Evolutionary conservation across 1,140 invertebrate genomes (phyloP).

Genomic region (Asbolus verrucosus): DNA sequence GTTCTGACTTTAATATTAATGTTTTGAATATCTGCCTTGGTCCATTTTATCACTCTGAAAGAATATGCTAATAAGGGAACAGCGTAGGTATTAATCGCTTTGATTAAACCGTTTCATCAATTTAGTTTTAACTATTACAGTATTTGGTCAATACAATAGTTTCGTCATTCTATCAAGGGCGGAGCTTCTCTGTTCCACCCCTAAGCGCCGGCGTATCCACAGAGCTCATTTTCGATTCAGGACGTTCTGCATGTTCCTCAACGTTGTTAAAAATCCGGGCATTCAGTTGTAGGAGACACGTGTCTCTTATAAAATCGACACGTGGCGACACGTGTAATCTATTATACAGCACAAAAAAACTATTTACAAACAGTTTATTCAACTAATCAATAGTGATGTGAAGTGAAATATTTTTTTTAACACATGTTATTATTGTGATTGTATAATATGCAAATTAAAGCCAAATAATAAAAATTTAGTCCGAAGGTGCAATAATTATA

Average conservation of each 20-base stretch:
- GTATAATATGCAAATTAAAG: neutral
- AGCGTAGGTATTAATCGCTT: too few species aligned
- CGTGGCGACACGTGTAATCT: slow-evolving; percentile 44
- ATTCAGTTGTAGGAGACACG: slow-evolving; percentile 45
- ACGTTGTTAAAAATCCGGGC: slow-evolving; percentile 45
- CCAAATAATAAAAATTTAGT: neutral
- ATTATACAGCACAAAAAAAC: slow-evolving; percentile 35
- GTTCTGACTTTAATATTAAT: too few species aligned
- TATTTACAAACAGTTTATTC: slow-evolving; percentile 8
- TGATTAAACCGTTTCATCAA: too few species aligned
- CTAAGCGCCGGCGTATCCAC: slow-evolving; percentile 40
- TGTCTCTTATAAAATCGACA: slow-evolving; percentile 45
- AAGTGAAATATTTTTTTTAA: slow-evolving; percentile 28
- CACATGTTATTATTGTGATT: neutral
- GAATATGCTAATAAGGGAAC: too few species aligned
- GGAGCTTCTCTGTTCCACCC: slow-evolving; percentile 1
- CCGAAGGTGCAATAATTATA: slow-evolving; percentile 40
- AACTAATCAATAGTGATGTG: slow-evolving; percentile 15
- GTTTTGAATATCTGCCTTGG: too few species aligned
- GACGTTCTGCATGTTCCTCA: slow-evolving; percentile 3
- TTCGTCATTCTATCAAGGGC: slow-evolving; percentile 13
- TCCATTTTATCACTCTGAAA: too few species aligned
- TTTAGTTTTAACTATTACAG: too few species aligned
- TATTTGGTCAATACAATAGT: slow-evolving; percentile 32
- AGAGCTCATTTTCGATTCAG: slow-evolving; percentile 12